phyloP scores from a whole-genome alignment of 1,140 invertebrate species.

The Galendromus occidentalis region DNA sequence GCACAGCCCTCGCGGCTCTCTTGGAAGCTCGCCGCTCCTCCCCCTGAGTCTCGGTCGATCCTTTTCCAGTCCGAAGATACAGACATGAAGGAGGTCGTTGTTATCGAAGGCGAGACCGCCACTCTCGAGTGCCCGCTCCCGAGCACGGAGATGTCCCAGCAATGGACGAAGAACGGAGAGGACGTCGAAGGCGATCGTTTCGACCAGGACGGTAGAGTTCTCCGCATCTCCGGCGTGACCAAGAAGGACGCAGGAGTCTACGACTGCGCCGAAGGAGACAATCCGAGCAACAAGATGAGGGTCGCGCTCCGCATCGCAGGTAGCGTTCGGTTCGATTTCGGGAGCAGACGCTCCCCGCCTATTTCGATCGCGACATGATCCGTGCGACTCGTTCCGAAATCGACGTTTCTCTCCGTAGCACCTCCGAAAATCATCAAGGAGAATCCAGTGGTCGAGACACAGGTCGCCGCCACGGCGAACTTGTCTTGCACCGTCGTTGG shows the following conservation, averaged over 20 bases:
- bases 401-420: background rate
- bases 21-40: too few species aligned
- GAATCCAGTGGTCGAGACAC: background rate
- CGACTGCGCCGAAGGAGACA: background rate
- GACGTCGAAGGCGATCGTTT: background rate
- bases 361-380: too few species aligned
- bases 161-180: background rate
- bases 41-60: too few species aligned
- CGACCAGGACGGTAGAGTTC: background rate
- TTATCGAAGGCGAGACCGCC: background rate
- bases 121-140: background rate
- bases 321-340: too few species aligned
- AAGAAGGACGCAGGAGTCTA: background rate
- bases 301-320: background rate
- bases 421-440: slow-evolving; percentile 4
- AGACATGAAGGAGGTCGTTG: background rate
- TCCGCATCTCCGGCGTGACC: background rate
- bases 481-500: background rate
- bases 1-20: too few species aligned
- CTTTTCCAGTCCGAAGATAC: too few species aligned
- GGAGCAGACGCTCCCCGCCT: too few species aligned
- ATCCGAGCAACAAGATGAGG: background rate
- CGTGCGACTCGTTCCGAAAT: background rate
- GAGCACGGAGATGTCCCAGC: background rate
- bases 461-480: background rate